A percentile compares a stretch with the other conserved stretches of the same genome.
phyloP scores from a whole-genome alignment of 1,140 invertebrate genomes.

The Sminthurinus signatus region DNA sequence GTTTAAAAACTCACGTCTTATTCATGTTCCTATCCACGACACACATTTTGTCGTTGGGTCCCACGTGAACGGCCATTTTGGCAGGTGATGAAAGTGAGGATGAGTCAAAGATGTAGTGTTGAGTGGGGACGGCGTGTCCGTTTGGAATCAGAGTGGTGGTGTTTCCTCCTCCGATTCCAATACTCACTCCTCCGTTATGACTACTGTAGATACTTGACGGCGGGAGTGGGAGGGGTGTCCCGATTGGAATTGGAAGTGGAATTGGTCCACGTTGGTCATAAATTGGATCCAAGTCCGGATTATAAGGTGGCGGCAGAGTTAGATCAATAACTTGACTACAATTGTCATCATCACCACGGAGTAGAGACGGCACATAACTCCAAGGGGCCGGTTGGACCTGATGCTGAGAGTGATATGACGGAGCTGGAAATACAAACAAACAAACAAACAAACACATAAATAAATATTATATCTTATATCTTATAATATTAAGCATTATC shows the following conservation, averaged over 20 bases:
- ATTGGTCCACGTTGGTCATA: constrained; percentile 7
- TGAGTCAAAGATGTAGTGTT: neutral
- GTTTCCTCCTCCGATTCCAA: too few species aligned
- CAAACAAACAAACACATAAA: too few species aligned
- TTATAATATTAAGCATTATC: too few species aligned
- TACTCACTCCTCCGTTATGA: too few species aligned
- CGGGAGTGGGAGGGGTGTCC: too few species aligned
- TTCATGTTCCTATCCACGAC: constrained; percentile 62
- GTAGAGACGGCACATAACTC: constrained; percentile 57
- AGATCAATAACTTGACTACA: constrained; percentile 47
- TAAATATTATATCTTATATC: too few species aligned
- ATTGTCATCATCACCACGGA: constrained; percentile 47
- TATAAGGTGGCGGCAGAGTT: constrained; percentile 50
- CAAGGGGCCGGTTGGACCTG: constrained; percentile 68
- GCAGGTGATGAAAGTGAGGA: neutral
- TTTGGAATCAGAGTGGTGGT: neutral
- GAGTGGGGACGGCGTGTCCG: neutral
- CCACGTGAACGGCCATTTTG: constrained; percentile 13
- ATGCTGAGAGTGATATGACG: constrained; percentile 70
- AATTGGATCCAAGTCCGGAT: constrained; percentile 34
- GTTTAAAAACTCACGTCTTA: constrained; percentile 45
- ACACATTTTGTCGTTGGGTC: constrained; percentile 16
- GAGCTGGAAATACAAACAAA: too few species aligned
- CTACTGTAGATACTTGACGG: too few species aligned
- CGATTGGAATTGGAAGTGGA: too few species aligned